Conservation (phyloP, 1,140 invertebrate species). For the Diploscapter pachys region DNA sequence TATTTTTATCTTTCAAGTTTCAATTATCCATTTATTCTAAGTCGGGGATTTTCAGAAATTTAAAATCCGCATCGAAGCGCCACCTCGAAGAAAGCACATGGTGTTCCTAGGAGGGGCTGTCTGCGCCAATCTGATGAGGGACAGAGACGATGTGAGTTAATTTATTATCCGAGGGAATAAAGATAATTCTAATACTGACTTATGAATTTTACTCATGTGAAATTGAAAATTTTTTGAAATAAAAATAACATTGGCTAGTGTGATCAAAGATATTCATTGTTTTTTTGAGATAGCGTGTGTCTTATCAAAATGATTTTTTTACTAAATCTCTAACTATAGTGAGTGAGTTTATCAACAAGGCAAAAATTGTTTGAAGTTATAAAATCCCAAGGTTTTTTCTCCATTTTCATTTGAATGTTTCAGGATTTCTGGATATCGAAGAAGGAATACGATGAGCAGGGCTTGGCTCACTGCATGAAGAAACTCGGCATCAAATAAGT, state of each 20-base stretch:
- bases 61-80: constrained; percentile 98
- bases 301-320: too few species aligned
- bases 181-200: constrained; percentile 37
- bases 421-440: constrained; percentile 86
- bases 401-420: constrained; percentile 13
- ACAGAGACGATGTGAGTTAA: constrained; percentile 69
- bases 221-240: constrained; percentile 24
- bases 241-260: too few species aligned
- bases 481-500: constrained; percentile 42
- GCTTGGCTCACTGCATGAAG: constrained; percentile 61
- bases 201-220: constrained; percentile 39
- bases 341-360: constrained; percentile 43
- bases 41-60: constrained; percentile 77
- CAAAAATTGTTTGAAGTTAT: too few species aligned
- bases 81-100: constrained; percentile 95
- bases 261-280: too few species aligned
- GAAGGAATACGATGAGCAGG: constrained; percentile 90
- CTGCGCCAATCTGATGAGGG: constrained; percentile 95
- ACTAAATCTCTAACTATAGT: too few species aligned
- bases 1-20: background rate
- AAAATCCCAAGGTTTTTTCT: background rate
- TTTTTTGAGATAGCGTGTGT: too few species aligned
- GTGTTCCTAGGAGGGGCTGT: constrained; percentile 98
- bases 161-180: background rate
- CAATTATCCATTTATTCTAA: background rate